Base-by-base conservation (phyloP, 2,888 invertebrate species). In the Limnephilus lunatus region DNA sequence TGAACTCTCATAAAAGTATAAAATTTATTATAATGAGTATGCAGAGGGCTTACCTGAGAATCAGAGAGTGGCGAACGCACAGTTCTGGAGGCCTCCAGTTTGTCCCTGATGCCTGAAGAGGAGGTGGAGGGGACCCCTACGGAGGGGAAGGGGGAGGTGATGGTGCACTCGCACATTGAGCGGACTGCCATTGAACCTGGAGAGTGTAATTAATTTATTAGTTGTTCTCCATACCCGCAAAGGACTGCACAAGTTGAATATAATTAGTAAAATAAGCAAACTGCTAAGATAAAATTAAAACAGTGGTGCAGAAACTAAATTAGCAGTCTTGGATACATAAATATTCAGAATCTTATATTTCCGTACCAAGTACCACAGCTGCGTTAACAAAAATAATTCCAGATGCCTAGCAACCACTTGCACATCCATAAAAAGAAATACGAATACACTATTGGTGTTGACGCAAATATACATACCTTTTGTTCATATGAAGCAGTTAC, bases 81-180 rank as follows among this genome's bases (percentile, higher is more conserved):
- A 25, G 89, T 81, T 39, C 91, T 85, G 3, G 85, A 53, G 11
- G 92, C 92, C 86, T 53, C n/a, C 86, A 92, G 89, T 90, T 68
- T 53, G 25, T 81, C 32, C n/a, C 82, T 86, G 53, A 91, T 88
- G 80, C 86, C 89, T 30, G 85, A 81, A 30, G 91, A 91, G 2
- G 86, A 44, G 30, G 88, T 15, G 68, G 88, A 88, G 68, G 32
- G 31, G 32, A 9, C 80, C 5, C 68, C 88, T 25, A 30, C 31
- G 19, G 68, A 30, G 14, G 68, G 53, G 15, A 53, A 87, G 30
- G 68, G 53, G 30, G 87, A 87, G 30, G 31, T 88, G 14, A n/a
- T 25, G 68, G 68, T 68, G n/a, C 87, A 91, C 12, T 81, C 81
- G 81, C 91, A 87, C 3, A 9, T n/a, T 5, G 82, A 88, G 48